phyloP scores from a whole-genome alignment of 1,140 invertebrate genomes.

The Ganaspis sp. region DNA sequence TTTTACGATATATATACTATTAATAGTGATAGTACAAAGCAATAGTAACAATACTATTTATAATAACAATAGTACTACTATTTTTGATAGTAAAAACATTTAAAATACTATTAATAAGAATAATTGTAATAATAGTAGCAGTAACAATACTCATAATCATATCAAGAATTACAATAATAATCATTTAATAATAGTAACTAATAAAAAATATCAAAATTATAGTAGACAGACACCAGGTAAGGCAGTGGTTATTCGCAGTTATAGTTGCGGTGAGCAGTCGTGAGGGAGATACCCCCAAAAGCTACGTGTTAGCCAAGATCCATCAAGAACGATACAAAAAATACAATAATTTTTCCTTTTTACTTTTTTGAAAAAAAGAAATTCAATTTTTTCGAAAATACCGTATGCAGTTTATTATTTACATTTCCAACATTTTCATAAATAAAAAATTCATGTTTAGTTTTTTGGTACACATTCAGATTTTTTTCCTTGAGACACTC shows the following conservation, averaged over 20 bases:
- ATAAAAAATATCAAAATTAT: conserved; percentile 65
- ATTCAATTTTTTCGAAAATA: background rate
- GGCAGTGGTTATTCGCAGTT: conserved; percentile 77
- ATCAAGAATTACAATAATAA: conserved; percentile 51
- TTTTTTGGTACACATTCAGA: no score
- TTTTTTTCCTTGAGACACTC: no score
- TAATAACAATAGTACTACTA: conserved; percentile 33
- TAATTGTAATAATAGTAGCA: conserved; percentile 29
- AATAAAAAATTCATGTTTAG: no score
- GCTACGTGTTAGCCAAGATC: conserved; percentile 76
- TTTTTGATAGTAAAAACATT: no score
- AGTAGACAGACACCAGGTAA: conserved; percentile 76
- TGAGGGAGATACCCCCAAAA: conserved; percentile 75
- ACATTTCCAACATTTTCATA: conserved; percentile 22
- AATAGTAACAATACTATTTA: background rate
- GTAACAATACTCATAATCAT: conserved; percentile 45
- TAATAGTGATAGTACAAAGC: no score
- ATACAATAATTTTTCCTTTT: background rate
- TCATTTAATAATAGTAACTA: conserved; percentile 43
- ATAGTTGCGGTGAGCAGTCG: conserved; percentile 78
- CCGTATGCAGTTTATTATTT: background rate
- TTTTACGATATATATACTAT: no score
- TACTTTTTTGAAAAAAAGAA: no score
- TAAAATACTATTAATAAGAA: background rate
- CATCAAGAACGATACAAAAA: conserved; percentile 51